Percentiles rank a stretch among this genome's conserved stretches.
phyloP scores from a whole-genome alignment of 2,113 vertebrate species.

The Rhinoptilus africanus region DNA sequence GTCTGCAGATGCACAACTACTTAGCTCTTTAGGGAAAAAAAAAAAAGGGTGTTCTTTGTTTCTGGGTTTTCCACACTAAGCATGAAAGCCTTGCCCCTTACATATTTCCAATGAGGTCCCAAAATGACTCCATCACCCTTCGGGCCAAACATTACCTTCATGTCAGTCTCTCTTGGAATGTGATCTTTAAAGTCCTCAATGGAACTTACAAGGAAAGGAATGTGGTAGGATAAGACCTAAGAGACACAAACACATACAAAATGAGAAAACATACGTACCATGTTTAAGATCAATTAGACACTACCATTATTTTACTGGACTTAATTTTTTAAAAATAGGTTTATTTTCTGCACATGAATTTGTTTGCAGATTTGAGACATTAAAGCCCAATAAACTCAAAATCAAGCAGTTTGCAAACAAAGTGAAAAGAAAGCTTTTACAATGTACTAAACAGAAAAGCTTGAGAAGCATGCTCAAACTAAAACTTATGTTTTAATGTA shows the following conservation, averaged over 20 bases:
- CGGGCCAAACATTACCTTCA: slow-evolving; percentile 85
- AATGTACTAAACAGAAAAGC: not conserved
- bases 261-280: not conserved
- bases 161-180: slow-evolving; percentile 98
- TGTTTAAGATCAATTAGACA: not conserved
- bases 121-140: not conserved
- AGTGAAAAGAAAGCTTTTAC: not conserved
- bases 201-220: slow-evolving; percentile 98
- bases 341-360: not conserved
- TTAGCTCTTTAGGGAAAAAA: not conserved
- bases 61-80: not conserved
- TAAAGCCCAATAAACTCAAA: not conserved
- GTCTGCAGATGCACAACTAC: not conserved
- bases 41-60: not conserved
- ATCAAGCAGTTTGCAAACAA: not conserved
- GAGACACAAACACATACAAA: not conserved
- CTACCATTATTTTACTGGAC: not conserved
- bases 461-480: not conserved
- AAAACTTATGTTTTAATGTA: not conserved
- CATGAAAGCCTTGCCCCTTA: not conserved
- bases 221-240: slow-evolving; percentile 97
- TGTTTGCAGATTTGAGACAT: not conserved
- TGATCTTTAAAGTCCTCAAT: slow-evolving; percentile 99
- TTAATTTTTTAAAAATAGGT: not conserved
- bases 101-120: not conserved